These are phyloP conservation scores for Chaetodon trifasciatus DNA, from an alignment of 2,797 vertebrate genomes.

Conservation along the genomic window DNA sequence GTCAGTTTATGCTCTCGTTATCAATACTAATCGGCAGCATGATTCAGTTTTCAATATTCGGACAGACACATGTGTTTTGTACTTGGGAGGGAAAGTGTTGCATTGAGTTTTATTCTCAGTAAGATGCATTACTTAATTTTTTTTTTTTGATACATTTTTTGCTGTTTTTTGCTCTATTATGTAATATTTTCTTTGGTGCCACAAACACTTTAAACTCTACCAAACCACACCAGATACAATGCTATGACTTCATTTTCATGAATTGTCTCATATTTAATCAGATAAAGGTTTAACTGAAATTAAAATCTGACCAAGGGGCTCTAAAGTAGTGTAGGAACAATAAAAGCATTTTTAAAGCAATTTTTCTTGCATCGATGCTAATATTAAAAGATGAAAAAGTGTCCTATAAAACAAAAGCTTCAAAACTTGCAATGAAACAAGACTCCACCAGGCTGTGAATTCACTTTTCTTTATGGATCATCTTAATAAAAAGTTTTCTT, in stretches of 20 bases:
- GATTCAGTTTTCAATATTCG: background rate
- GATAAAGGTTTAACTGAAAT: background rate
- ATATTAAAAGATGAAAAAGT: background rate
- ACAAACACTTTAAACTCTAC: background rate
- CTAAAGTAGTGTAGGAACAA: background rate
- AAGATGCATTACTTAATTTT: background rate
- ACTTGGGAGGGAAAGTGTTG: background rate
- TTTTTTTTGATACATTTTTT: background rate
- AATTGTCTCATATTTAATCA: background rate
- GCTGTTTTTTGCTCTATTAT: background rate
- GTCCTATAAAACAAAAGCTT: background rate
- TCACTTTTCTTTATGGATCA: background rate
- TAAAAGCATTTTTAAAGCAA: too few species aligned
- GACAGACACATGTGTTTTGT: slow-evolving; percentile 16
- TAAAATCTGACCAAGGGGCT: background rate
- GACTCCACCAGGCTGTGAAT: background rate
- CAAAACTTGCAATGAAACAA: too few species aligned
- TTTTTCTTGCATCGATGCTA: background rate
- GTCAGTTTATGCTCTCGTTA: slow-evolving; percentile 25
- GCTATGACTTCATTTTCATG: background rate
- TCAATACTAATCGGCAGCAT: background rate
- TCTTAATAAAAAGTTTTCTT: background rate
- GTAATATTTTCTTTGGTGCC: background rate
- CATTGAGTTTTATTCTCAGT: background rate
- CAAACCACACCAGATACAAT: background rate